These are phyloP conservation scores for Himantopus leucocephalus DNA, from an alignment of 2,113 vertebrate genomes.

Conservation along the genomic window DNA sequence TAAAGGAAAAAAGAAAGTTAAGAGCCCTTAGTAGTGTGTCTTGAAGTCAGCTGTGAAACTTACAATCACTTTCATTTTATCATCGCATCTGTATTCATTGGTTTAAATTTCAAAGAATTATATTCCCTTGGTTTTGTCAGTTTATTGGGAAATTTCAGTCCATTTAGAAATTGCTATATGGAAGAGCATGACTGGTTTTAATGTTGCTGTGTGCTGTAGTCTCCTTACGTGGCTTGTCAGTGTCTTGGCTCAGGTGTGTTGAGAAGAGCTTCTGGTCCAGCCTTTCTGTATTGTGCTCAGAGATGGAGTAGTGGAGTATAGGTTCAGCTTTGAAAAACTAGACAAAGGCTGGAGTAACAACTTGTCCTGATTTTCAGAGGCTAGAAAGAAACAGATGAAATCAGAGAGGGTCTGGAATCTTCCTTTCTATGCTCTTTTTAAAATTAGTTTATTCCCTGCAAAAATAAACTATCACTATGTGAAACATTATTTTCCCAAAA, in stretches of 20 bases:
- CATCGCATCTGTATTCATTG: not conserved
- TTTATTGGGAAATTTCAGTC: not conserved
- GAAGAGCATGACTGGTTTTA: fast-evolving
- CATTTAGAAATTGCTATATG: no score
- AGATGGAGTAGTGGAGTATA: not conserved
- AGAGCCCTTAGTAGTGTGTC: not conserved
- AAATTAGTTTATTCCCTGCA: not conserved
- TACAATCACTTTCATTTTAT: not conserved
- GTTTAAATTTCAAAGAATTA: not conserved
- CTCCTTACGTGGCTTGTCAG: fast-evolving
- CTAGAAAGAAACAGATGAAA: not conserved
- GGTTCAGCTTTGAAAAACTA: not conserved
- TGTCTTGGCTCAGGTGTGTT: no score
- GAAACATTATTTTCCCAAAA: not conserved
- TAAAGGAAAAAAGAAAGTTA: not conserved
- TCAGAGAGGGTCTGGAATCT: not conserved
- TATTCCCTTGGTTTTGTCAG: not conserved
- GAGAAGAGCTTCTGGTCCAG: not conserved
- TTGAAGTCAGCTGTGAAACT: not conserved
- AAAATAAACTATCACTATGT: not conserved
- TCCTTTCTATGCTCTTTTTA: not conserved
- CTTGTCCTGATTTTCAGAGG: not conserved
- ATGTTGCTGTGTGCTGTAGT: not conserved
- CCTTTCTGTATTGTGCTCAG: no score
- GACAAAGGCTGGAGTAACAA: not conserved